Conservation (phyloP, 2,797 vertebrate species). For the Arremon aurantiirostris region DNA sequence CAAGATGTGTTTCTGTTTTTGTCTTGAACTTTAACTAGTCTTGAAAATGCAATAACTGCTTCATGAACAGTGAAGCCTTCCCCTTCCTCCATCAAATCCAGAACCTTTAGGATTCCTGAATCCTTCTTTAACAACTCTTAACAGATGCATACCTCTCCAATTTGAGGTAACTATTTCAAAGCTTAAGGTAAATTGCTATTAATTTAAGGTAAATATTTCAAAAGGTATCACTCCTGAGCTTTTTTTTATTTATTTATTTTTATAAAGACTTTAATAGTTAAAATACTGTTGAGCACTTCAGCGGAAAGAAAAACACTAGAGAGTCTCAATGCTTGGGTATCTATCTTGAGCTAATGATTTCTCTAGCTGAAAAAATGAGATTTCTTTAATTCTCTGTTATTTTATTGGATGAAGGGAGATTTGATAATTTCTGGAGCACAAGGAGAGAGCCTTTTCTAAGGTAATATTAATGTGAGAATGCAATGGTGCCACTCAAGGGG, state of each 20-base stretch:
- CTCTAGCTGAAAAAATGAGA: not conserved
- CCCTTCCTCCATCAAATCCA: not conserved
- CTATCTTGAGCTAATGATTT: not conserved
- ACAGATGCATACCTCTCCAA: not conserved
- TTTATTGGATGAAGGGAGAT: not conserved
- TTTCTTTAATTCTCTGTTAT: not conserved
- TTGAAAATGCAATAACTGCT: not conserved
- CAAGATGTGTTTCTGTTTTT: not conserved
- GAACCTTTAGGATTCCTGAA: not conserved
- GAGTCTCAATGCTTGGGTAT: not conserved
- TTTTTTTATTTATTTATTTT: not conserved
- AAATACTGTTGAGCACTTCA: not conserved
- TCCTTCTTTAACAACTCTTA: not conserved
- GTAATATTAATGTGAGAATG: not conserved
- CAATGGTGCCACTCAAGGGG: not conserved
- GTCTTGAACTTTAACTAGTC: not conserved
- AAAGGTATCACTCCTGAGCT: not conserved
- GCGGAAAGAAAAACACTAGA: not conserved
- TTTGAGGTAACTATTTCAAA: not conserved
- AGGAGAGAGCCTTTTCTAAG: not conserved
- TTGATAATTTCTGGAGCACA: not conserved
- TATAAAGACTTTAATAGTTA: not conserved
- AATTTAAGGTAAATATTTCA: not conserved
- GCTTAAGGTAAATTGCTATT: not conserved
- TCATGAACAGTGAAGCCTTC: not conserved